These are phyloP conservation scores for Syngnathoides biaculeatus DNA, from an alignment of 2,113 vertebrate genomes.

Conservation along the genomic window DNA sequence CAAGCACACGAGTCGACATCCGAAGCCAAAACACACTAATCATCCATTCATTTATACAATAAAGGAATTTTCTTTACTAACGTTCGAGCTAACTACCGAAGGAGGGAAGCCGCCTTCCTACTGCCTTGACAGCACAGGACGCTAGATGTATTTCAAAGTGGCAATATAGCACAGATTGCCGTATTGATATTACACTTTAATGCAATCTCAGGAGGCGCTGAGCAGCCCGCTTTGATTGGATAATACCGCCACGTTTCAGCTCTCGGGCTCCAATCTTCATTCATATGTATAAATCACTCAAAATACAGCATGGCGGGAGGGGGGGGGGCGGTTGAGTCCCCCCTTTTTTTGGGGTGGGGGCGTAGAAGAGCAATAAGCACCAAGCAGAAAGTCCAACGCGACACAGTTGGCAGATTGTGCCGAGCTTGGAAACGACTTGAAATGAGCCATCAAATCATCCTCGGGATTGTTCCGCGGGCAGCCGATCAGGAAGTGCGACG, in stretches of 20 bases:
- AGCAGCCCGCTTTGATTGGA: conserved; percentile 67
- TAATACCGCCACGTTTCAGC: conserved; percentile 61
- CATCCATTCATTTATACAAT: conserved; percentile 25
- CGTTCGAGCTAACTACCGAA: conserved; percentile 24
- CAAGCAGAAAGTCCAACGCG: conserved; percentile 57
- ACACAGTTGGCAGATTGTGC: conserved; percentile 52
- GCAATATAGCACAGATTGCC: conserved; percentile 57
- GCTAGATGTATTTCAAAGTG: conserved; percentile 51
- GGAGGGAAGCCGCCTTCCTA: conserved; percentile 27
- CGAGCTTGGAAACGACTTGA: conserved; percentile 56
- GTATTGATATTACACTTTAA: conserved; percentile 69
- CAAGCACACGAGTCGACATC: no score
- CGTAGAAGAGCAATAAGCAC: conserved; percentile 68
- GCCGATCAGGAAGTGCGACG: conserved; percentile 56
- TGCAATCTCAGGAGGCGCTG: conserved; percentile 64
- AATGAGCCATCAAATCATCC: conserved; percentile 66
- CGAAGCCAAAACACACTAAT: no score
- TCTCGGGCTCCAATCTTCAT: conserved; percentile 69
- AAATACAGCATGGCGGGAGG: conserved; percentile 57
- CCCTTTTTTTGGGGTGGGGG: no score
- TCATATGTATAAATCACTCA: conserved; percentile 73
- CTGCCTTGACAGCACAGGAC: conserved; percentile 27
- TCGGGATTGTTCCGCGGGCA: conserved; percentile 58
- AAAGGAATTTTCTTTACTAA: conserved; percentile 36
- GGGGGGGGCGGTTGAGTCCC: conserved; percentile 67